Percentiles rank a stretch among this genome's conserved stretches.
phyloP scores from a whole-genome alignment of 2,113 vertebrate genomes.

The Ovis canadensis region DNA sequence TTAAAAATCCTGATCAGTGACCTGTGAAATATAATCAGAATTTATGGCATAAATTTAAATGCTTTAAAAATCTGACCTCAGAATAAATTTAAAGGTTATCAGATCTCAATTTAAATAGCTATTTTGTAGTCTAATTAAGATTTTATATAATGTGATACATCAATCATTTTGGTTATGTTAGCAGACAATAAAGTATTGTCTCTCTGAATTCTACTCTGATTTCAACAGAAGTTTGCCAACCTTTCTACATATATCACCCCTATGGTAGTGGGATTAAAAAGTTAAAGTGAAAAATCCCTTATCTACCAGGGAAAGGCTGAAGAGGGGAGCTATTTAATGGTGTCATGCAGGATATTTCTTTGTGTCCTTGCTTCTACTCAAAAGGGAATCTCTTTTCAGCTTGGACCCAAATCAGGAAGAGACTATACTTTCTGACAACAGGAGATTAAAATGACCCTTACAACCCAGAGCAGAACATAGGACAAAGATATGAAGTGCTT shows the following conservation, averaged over 20 bases:
- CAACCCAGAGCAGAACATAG: not conserved
- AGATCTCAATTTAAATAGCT: slow-evolving; percentile 1
- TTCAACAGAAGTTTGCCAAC: not conserved
- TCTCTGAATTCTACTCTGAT: not conserved
- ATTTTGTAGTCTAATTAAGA: not conserved
- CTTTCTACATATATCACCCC: not conserved
- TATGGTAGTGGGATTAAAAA: not conserved
- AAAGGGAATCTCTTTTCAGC: slow-evolving; percentile 10
- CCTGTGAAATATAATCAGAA: not conserved
- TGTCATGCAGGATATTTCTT: not conserved
- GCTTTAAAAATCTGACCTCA: not conserved
- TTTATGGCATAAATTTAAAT: not conserved
- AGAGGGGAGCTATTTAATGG: not conserved
- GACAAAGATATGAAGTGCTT: slow-evolving; percentile 8
- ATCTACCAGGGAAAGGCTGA: not conserved
- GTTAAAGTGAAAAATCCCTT: not conserved
- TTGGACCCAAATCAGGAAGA: not conserved
- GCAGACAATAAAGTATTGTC: not conserved
- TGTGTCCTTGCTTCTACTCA: not conserved
- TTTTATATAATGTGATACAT: not conserved
- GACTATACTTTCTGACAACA: not conserved
- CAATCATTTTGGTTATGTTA: not conserved
- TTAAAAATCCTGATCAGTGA: not conserved
- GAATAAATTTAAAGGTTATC: not conserved
- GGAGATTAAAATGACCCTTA: slow-evolving; percentile 42